phyloP scores from a whole-genome alignment of 1,140 invertebrate species.

The Zaprionus taronus region DNA sequence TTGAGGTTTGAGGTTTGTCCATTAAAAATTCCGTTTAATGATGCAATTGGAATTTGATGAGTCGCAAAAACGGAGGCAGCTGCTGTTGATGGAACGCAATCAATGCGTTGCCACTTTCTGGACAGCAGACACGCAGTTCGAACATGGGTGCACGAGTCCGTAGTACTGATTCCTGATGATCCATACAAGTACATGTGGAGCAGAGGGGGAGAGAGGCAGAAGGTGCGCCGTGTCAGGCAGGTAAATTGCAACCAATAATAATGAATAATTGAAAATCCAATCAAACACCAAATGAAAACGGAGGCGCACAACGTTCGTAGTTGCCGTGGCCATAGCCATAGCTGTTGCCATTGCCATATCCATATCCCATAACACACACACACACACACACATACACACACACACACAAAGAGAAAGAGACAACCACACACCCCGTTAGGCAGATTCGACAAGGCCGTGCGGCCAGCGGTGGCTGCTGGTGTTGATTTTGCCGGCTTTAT shows the following conservation, averaged over 20 bases:
- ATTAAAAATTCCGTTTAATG: constrained; percentile 84
- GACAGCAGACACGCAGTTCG: not conserved
- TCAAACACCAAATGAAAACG: constrained; percentile 84
- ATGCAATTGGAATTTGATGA: constrained; percentile 84
- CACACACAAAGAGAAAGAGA: constrained; percentile 11
- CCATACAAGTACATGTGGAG: too few species aligned
- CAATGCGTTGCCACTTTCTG: constrained; percentile 68
- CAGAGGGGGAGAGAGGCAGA: not conserved
- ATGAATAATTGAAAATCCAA: constrained; percentile 85
- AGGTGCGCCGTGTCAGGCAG: constrained; percentile 40
- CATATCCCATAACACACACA: constrained; percentile 41
- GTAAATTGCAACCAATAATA: constrained; percentile 84
- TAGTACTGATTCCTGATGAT: constrained; percentile 5
- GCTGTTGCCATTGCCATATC: constrained; percentile 48
- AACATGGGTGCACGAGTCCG: constrained; percentile 1
- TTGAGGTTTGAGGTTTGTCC: constrained; percentile 4
- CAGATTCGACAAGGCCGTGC: constrained; percentile 50
- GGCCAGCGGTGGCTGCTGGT: constrained; percentile 44
- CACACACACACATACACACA: constrained; percentile 24
- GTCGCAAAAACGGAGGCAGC: constrained; percentile 71
- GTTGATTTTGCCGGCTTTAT: constrained; percentile 81
- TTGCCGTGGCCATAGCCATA: constrained; percentile 7
- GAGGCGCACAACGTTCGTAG: constrained; percentile 47
- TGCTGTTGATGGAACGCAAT: constrained; percentile 65
- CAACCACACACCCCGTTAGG: constrained; percentile 12